phyloP scores from a whole-genome alignment of 1,140 invertebrate genomes.

The Penaeus chinensis region DNA sequence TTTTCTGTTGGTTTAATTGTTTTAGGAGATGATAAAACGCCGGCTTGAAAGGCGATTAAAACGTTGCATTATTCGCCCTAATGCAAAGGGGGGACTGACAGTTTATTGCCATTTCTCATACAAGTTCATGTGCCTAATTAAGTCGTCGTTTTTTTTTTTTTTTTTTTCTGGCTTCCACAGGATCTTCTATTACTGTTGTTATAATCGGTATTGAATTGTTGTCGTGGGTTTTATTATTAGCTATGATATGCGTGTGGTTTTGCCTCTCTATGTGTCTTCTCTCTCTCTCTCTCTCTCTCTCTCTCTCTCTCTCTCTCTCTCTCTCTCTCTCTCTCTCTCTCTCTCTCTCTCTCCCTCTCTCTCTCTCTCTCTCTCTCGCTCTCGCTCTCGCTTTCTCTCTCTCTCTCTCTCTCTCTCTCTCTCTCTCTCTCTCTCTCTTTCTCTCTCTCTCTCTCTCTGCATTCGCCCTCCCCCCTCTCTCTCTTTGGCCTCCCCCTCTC shows the following conservation, averaged over 20 bases:
- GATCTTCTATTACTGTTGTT: neutral
- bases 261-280: too few relatives aligned
- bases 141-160: too few relatives aligned
- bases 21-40: neutral
- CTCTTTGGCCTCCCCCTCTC: neutral
- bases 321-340: neutral
- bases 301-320: too few relatives aligned
- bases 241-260: neutral
- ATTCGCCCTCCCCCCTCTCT: neutral
- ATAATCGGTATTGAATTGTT: neutral
- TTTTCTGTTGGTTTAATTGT: constrained; percentile 6
- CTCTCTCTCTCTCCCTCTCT: neutral
- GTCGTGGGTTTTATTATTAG: neutral
- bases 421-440: neutral
- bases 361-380: neutral
- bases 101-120: too few relatives aligned
- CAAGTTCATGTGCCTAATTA: too few relatives aligned
- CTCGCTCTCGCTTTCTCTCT: neutral
- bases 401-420: neutral
- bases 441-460: neutral
- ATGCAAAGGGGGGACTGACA: too few relatives aligned
- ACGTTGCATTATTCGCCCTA: neutral
- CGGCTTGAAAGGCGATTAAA: neutral
- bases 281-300: too few relatives aligned
- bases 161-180: neutral